A percentile compares a stretch with the other conserved stretches of the same genome.
phyloP scores from a whole-genome alignment of 2,888 invertebrate species.

The Meganola albula region DNA sequence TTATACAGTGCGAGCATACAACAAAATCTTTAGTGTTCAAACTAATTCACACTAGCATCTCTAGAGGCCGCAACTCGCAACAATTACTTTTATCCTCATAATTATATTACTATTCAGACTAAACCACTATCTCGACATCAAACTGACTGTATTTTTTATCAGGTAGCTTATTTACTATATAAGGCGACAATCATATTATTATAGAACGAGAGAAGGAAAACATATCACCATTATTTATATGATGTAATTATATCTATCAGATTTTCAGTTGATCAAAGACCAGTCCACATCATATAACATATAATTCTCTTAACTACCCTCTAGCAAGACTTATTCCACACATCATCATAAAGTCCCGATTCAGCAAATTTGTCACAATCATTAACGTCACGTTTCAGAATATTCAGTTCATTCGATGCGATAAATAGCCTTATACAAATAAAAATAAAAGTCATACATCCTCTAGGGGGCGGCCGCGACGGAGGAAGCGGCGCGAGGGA shows the following conservation, averaged over 20 bases:
- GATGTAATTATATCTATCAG: conserved; percentile 12
- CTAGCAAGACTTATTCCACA: conserved; percentile 28
- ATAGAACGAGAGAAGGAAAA: no score
- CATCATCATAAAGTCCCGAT: conserved; percentile 22
- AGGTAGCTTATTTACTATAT: no score
- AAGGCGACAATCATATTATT: no score
- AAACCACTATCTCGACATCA: no score
- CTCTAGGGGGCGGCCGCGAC: conserved; percentile 21
- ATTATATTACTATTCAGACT: no score
- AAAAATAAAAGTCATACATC: conserved; percentile 26
- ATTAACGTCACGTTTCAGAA: conserved; percentile 26
- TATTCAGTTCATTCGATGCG: conserved; percentile 26
- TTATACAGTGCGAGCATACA: no score
- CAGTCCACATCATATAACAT: conserved; percentile 14
- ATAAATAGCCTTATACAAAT: conserved; percentile 24
- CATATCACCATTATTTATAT: conserved; percentile 15
- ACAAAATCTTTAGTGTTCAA: conserved; percentile 7
- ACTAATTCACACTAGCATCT: conserved; percentile 19
- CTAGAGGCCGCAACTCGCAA: conserved; percentile 17
- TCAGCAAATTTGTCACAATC: conserved; percentile 27
- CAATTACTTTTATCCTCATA: no score
- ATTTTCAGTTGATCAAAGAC: conserved; percentile 10
- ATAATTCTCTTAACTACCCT: conserved; percentile 14
- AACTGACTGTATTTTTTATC: no score
- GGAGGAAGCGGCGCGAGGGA: conserved; percentile 11